Evolutionary conservation across 2,888 invertebrate species (phyloP).

Genomic region (Chirona hameri): DNA sequence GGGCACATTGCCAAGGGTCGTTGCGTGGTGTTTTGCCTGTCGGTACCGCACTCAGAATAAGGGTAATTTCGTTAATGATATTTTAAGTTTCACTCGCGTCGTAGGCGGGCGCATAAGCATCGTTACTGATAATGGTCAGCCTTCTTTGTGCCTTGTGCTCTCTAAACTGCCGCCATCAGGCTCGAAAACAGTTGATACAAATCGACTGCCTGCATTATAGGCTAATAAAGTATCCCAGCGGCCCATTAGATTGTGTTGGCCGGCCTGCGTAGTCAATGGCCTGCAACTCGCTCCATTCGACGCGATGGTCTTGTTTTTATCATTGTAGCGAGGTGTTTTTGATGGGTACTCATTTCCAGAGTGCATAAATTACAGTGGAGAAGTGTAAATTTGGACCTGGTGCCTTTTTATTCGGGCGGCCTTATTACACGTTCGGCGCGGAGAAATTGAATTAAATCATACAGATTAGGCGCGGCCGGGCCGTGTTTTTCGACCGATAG

Average conservation of each 20-base stretch:
- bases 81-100: neutral
- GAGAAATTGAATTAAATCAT: conserved; percentile 22
- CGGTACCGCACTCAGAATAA: neutral
- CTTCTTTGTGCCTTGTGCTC: neutral
- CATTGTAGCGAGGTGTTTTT: conserved; percentile 28
- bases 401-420: conserved; percentile 22
- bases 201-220: conserved; percentile 8
- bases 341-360: conserved; percentile 24
- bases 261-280: neutral
- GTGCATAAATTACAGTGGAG: conserved; percentile 24
- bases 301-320: conserved; percentile 23
- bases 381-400: conserved; percentile 26
- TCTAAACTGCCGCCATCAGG: neutral
- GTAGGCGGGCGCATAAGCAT: neutral
- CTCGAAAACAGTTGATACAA: neutral
- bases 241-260: conserved; percentile 2
- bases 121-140: neutral
- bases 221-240: neutral
- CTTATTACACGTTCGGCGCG: neutral
- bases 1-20: too few relatives aligned
- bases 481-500: conserved; percentile 10
- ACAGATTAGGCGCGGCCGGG: neutral
- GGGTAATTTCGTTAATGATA: neutral
- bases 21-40: neutral
- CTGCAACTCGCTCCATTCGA: conserved; percentile 23